These are phyloP conservation scores for Phasia obesa DNA, from an alignment of 2,888 invertebrate species.

Conservation along the genomic window DNA sequence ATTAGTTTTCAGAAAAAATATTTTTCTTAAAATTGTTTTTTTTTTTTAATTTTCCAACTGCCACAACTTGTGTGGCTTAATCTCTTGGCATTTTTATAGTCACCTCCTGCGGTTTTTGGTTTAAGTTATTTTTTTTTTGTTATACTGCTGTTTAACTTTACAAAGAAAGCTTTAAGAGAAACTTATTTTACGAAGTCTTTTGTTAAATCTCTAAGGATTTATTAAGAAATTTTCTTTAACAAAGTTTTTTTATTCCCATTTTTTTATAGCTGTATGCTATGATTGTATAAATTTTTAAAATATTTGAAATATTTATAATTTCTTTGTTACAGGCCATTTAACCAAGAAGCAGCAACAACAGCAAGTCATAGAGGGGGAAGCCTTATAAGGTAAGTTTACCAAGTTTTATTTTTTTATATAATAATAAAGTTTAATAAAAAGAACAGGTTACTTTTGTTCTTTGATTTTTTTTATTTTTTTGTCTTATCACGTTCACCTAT, in stretches of 20 bases:
- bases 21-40: background rate
- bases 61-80: slow-evolving; percentile 54
- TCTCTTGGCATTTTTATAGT: slow-evolving; percentile 43
- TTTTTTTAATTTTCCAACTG: background rate
- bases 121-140: slow-evolving; percentile 7
- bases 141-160: background rate
- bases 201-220: slow-evolving; percentile 55
- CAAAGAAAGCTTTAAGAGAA: slow-evolving; percentile 46
- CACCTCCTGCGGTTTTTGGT: slow-evolving; percentile 57
- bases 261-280: background rate
- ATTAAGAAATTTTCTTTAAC: slow-evolving; percentile 60
- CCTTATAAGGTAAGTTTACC: slow-evolving; percentile 62
- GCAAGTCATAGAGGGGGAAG: slow-evolving; percentile 17
- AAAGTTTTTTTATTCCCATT: slow-evolving; percentile 11
- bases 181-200: slow-evolving; percentile 34
- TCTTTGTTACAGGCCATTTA: slow-evolving; percentile 61
- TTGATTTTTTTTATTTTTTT: slow-evolving; percentile 14
- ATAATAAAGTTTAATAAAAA: slow-evolving; percentile 2
- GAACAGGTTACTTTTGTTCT: slow-evolving; percentile 49
- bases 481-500: slow-evolving; percentile 39
- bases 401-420: slow-evolving; percentile 9
- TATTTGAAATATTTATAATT: slow-evolving; percentile 68
- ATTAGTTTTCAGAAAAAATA: background rate
- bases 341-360: background rate
- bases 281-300: slow-evolving; percentile 51